Evolutionary conservation across 2,888 invertebrate genomes (phyloP).

Genomic region (Gastracanthus pulcherrimus): DNA sequence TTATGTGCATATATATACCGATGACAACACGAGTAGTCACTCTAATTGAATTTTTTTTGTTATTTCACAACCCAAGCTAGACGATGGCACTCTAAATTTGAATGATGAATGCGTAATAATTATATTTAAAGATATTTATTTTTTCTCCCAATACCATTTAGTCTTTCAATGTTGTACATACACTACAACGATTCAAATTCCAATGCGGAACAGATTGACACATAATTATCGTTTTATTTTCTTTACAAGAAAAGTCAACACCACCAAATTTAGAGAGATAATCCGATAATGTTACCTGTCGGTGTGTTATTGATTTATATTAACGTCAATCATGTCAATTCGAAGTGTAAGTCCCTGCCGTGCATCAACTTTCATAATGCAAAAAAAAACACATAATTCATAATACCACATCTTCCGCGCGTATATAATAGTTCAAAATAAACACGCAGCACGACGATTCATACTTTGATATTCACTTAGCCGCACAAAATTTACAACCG

Average conservation of each 20-base stretch:
- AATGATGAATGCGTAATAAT: not conserved
- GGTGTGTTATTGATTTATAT: not conserved
- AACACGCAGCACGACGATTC: not conserved
- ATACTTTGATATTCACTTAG: not conserved
- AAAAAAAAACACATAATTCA: not conserved
- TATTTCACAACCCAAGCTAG: not conserved
- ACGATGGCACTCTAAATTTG: not conserved
- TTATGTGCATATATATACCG: not conserved
- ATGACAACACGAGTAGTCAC: slow-evolving; percentile 1
- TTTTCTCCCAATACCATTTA: not conserved
- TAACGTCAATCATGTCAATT: not conserved
- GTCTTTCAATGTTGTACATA: not conserved
- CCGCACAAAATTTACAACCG: not conserved
- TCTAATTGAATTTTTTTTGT: not conserved
- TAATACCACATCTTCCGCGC: not conserved
- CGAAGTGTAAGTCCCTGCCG: not conserved
- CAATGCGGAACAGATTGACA: not conserved
- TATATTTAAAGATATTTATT: not conserved
- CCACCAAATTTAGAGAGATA: not conserved
- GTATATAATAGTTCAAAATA: not conserved
- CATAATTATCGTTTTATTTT: not conserved
- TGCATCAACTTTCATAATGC: not conserved
- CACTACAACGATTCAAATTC: not conserved
- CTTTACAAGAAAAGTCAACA: not conserved
- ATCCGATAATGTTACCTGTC: not conserved